Percentiles rank a stretch among this genome's conserved stretches.
These are phyloP conservation scores for Lordiphosa stackelbergi DNA, from an alignment of 1,140 invertebrate genomes.

Conservation along the genomic window DNA sequence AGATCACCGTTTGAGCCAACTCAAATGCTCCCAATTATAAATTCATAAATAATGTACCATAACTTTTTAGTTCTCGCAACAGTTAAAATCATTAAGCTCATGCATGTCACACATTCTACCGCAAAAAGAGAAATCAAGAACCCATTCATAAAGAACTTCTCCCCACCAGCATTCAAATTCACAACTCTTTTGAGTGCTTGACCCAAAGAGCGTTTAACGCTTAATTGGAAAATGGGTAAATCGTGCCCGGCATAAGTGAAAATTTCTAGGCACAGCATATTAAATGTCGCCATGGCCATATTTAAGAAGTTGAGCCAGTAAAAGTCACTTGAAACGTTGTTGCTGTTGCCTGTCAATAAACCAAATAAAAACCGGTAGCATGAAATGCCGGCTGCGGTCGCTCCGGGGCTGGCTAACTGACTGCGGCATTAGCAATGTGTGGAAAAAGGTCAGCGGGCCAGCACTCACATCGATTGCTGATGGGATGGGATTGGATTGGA, in stretches of 20 bases:
- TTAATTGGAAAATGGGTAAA: constrained; percentile 62
- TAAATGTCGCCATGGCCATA: constrained; percentile 59
- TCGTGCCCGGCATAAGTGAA: constrained; percentile 69
- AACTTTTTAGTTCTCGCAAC: not conserved
- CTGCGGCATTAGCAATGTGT: constrained; percentile 46
- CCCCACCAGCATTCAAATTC: constrained; percentile 19
- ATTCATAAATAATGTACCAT: too few species aligned
- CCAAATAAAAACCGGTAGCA: constrained; percentile 64
- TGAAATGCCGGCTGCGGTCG: constrained; percentile 52
- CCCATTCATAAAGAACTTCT: constrained; percentile 17
- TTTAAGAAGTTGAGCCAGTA: constrained; percentile 46
- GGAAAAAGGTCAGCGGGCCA: constrained; percentile 62
- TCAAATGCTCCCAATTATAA: too few species aligned
- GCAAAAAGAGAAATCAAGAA: constrained; percentile 52
- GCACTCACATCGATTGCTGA: constrained; percentile 19
- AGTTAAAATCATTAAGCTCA: constrained; percentile 2
- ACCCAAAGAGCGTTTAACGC: constrained; percentile 51
- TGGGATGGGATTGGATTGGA: constrained; percentile 10
- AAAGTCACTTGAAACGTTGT: constrained; percentile 55
- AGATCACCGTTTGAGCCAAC: too few species aligned
- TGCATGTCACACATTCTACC: constrained; percentile 15
- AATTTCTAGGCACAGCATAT: constrained; percentile 54
- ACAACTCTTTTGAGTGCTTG: constrained; percentile 42
- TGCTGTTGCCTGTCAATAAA: constrained; percentile 59
- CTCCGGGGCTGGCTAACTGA: constrained; percentile 27